These are phyloP conservation scores for Triplophysa siluroides DNA, from an alignment of 2,113 vertebrate species.

Conservation along the genomic window DNA sequence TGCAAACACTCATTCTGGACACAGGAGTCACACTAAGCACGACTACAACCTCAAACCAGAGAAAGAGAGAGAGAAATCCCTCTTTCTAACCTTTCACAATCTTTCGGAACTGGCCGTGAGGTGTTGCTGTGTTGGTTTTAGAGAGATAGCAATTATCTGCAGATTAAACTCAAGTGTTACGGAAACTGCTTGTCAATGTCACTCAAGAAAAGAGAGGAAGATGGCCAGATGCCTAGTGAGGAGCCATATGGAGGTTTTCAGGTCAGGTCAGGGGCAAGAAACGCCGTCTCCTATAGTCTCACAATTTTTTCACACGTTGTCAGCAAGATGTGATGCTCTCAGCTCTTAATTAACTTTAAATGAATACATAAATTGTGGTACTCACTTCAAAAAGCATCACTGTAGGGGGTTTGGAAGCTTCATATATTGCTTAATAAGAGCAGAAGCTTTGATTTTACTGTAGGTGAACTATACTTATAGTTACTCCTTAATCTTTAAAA, in stretches of 20 bases:
- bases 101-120: constrained; percentile 59
- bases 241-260: constrained; percentile 70
- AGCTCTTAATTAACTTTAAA: neutral
- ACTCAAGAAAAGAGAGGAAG: constrained; percentile 65
- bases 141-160: constrained; percentile 78
- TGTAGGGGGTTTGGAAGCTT: neutral
- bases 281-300: constrained; percentile 67
- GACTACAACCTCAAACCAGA: constrained; percentile 73
- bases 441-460: neutral
- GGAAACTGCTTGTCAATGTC: constrained; percentile 77
- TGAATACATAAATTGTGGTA: neutral
- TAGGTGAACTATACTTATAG: too few relatives aligned
- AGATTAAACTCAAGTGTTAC: constrained; percentile 74
- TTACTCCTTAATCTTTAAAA: too few relatives aligned
- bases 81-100: constrained; percentile 40
- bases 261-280: constrained; percentile 73
- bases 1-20: constrained; percentile 76
- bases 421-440: neutral
- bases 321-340: constrained; percentile 31
- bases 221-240: constrained; percentile 62
- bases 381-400: neutral
- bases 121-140: constrained; percentile 67
- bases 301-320: constrained; percentile 64
- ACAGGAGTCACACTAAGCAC: constrained; percentile 74
- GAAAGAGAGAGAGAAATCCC: constrained; percentile 37